Evolutionary conservation across 2,113 vertebrate species (phyloP).

Genomic region (Phainopepla nitens): DNA sequence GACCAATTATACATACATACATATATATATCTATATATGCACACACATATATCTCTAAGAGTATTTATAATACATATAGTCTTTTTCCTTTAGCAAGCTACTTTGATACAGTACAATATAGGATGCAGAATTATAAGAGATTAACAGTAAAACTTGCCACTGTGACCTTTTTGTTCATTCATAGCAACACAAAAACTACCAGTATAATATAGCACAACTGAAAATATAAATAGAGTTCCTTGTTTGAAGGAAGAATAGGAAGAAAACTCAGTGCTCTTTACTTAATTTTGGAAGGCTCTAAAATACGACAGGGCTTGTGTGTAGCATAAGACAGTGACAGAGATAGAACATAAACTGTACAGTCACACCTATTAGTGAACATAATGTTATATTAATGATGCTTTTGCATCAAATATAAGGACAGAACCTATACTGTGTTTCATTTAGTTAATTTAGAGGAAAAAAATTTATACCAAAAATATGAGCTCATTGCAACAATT

Average conservation of each 20-base stretch:
- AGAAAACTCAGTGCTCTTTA: background rate
- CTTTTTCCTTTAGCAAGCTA: background rate
- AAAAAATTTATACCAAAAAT: background rate
- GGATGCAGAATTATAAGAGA: background rate
- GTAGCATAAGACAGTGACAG: background rate
- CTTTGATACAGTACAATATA: conserved; percentile 7
- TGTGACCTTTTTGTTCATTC: background rate
- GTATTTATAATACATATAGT: background rate
- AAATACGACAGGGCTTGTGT: background rate
- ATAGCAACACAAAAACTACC: background rate
- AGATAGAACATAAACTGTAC: background rate
- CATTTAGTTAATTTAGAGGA: background rate
- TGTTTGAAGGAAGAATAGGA: background rate
- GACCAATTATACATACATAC: background rate
- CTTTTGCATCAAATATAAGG: background rate
- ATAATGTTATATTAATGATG: background rate
- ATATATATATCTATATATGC: background rate
- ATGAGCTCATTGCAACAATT: background rate
- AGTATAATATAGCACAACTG: background rate
- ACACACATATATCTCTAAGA: background rate
- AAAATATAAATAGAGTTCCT: background rate
- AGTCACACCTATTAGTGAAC: background rate
- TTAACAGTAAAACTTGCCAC: background rate
- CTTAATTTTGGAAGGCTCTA: background rate
- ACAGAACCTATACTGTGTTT: background rate